Evolutionary conservation across 2,888 invertebrate species (phyloP).

Genomic region (Chaetoderma sp.): DNA sequence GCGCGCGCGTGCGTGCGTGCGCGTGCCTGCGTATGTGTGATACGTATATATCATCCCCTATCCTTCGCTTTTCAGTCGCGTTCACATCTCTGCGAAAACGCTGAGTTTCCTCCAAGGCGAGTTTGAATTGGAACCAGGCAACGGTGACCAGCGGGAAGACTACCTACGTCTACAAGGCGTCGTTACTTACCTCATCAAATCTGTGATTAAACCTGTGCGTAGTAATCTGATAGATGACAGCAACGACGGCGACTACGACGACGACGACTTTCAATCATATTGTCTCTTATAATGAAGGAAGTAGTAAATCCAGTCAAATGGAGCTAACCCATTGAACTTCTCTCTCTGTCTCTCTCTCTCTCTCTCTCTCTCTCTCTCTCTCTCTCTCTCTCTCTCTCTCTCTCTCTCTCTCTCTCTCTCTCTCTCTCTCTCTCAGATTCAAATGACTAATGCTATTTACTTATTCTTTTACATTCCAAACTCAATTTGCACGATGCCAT

Average conservation of each 20-base stretch:
- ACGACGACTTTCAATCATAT: no score
- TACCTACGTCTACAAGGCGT: conserved; percentile 87
- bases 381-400: conserved; percentile 15
- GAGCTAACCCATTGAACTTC: no score
- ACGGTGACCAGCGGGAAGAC: conserved; percentile 92
- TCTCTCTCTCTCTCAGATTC: no score
- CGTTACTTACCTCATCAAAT: conserved; percentile 91
- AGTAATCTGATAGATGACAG: no score
- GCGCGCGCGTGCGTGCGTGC: background rate
- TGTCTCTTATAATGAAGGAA: conserved; percentile 1
- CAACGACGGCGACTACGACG: no score
- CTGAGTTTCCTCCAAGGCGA: conserved; percentile 87
- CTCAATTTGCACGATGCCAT: no score
- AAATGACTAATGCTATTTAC: no score
- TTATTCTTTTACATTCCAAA: no score
- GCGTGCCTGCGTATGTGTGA: background rate
- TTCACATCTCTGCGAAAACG: conserved; percentile 93
- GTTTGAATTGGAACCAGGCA: conserved; percentile 92
- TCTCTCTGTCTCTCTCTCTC: conserved; percentile 23
- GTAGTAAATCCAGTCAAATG: no score
- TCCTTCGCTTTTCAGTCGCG: conserved; percentile 76
- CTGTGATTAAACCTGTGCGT: conserved; percentile 81
- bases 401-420: no score
- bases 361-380: conserved; percentile 19
- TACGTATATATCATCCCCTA: no score